Percentiles rank a stretch among this genome's conserved stretches.
Evolutionary conservation across 2,888 invertebrate genomes (phyloP).

Genomic region (Idaea biselata): DNA sequence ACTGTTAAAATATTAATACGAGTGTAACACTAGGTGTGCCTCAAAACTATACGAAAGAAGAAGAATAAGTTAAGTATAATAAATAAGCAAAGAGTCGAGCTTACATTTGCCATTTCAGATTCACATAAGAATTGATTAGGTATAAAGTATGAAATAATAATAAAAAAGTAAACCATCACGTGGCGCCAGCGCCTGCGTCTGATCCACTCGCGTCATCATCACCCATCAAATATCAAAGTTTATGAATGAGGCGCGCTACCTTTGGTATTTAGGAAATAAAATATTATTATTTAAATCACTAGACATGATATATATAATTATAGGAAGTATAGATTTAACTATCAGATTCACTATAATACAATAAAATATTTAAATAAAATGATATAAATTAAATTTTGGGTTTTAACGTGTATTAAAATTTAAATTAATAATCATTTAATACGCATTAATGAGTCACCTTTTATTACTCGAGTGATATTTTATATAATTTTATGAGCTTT

Average conservation of each 20-base stretch:
- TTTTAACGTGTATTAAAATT: not conserved
- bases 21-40: too few relatives aligned
- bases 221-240: conserved; percentile 6
- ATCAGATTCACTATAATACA: not conserved
- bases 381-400: not conserved
- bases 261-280: conserved; percentile 13
- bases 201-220: not conserved
- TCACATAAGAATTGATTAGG: conserved; percentile 7
- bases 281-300: not conserved
- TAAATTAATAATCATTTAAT: not conserved
- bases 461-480: not conserved
- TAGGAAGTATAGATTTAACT: not conserved
- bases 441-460: not conserved
- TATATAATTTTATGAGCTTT: not conserved
- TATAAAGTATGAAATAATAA: conserved; percentile 9
- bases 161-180: not conserved
- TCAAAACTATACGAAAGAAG: too few relatives aligned
- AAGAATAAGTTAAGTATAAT: too few relatives aligned
- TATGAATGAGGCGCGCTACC: conserved; percentile 18
- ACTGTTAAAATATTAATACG: too few relatives aligned
- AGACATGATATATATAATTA: not conserved
- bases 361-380: not conserved
- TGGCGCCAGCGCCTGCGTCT: conserved; percentile 13
- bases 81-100: too few relatives aligned
- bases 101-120: conserved; percentile 3